Evolutionary conservation across 1,140 invertebrate species (phyloP).

Genomic region (Stratiolaelaps scimitus): DNA sequence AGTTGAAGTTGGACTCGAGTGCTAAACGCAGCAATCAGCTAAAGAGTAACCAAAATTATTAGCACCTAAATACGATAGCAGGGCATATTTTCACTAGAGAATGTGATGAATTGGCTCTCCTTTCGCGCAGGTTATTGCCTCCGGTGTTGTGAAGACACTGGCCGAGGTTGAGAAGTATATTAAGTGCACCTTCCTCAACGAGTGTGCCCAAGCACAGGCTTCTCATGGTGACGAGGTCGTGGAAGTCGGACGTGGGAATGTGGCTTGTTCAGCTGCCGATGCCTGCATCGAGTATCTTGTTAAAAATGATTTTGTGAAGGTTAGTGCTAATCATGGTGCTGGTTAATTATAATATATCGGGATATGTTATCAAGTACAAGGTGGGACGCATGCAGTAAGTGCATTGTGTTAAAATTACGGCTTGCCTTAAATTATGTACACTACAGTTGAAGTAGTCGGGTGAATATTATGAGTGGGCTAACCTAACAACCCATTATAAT

Average conservation of each 20-base stretch:
- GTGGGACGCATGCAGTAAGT: no score
- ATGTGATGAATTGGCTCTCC: conserved; percentile 29
- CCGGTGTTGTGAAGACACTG: conserved; percentile 59
- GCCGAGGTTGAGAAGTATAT: conserved; percentile 63
- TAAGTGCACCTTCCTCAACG: conserved; percentile 56
- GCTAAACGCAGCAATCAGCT: no score
- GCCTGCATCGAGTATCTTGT: conserved; percentile 36
- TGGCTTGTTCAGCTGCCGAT: conserved; percentile 30
- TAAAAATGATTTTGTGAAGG: conserved; percentile 37
- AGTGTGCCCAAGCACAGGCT: background rate
- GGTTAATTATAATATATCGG: no score
- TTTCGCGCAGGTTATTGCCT: conserved; percentile 60
- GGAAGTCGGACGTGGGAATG: background rate
- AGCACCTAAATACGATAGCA: no score
- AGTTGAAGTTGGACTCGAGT: conserved; percentile 26
- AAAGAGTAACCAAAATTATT: no score
- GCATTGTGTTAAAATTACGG: no score
- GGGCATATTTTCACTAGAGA: no score
- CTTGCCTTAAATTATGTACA: no score
- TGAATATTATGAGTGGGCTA: no score
- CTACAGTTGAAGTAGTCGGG: no score
- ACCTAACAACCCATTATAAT: no score
- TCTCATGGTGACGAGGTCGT: no score
- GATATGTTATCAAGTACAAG: conserved; percentile 26
- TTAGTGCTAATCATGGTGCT: background rate